Evolutionary conservation across 2,113 vertebrate species (phyloP), one percentile per base, ranked within the genome.

Genomic region (Aix galericulata): DNA sequence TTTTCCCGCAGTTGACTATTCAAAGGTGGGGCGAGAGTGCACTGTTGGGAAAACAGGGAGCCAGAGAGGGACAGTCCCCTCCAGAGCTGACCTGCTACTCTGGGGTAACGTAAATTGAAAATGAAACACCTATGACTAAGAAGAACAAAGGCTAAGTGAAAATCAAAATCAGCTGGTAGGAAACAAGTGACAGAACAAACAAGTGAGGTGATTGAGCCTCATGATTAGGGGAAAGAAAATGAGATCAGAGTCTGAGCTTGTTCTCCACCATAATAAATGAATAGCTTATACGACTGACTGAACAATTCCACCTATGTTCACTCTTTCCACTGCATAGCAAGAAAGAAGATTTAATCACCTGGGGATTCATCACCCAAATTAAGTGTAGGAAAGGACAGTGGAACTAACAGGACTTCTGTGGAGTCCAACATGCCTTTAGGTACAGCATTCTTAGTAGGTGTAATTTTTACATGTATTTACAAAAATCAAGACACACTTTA

Each of bases 401-500:
- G 73, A 92, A 71, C 27, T 86, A 42, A 60, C 32, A 15, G 55
- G 77, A 81, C 42, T 46, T 72, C 56, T 59, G 21, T 52, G 36
- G 59, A 78, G 53, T 89, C 73, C 86, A 72, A 31, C 8, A 17
- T 18, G 38, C 29, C 48, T 83, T 55, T 44, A 38, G 50, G 46
- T 56, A 15, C 34, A 68, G 67, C 0, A 0, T 56, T 93, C 91
- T 92, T 72, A 91, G 82, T 40, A 93, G 62, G 69, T 73, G 56
- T 84, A 52, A 84, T 71, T 94, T 95, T 90, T 74, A n/a, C 40
- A 71, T 71, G 32, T 38, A 84, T 75, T 92, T 89, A 62, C 52
- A 91, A 68, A 68, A 88, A 81, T 81, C 63, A 80, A 93, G 66
- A 32, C 58, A 68, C 32, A 53, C 38, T 88, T 83, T 4, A 52